phyloP scores from a whole-genome alignment of 2,797 vertebrate species.

The Rhynchonycteris naso region DNA sequence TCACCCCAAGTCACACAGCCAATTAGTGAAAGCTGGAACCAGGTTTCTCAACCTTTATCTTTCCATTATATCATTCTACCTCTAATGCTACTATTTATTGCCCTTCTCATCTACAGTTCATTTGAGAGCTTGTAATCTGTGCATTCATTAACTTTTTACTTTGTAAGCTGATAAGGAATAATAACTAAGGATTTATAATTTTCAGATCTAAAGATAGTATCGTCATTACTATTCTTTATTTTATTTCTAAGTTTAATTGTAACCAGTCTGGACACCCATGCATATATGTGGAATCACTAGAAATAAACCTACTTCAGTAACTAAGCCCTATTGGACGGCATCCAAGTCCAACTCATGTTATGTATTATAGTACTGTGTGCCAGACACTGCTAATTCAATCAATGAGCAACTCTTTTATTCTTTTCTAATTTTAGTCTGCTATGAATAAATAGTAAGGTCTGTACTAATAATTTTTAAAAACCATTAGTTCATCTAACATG shows the following conservation, averaged over 20 bases:
- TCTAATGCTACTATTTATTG: background rate
- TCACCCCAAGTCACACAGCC: background rate
- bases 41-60: background rate
- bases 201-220: slow-evolving; percentile 36
- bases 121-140: slow-evolving; percentile 3
- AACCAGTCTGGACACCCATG: background rate
- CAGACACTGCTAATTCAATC: slow-evolving; percentile 68
- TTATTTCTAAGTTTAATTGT: background rate
- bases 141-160: background rate
- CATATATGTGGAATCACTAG: slow-evolving; percentile 22
- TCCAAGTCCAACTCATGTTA: slow-evolving; percentile 65
- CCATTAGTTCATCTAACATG: slow-evolving; percentile 55
- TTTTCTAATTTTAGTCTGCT: slow-evolving; percentile 65
- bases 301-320: slow-evolving; percentile 59
- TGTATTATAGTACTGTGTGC: slow-evolving; percentile 63
- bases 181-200: slow-evolving; percentile 49
- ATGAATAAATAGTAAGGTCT: slow-evolving; percentile 68
- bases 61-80: background rate
- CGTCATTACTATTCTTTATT: slow-evolving; percentile 14
- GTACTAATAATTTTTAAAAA: slow-evolving; percentile 66
- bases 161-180: slow-evolving; percentile 32
- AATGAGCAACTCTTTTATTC: slow-evolving; percentile 51
- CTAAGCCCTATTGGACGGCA: slow-evolving; percentile 48
- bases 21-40: background rate
- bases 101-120: background rate